Base-by-base conservation (phyloP, 2,797 vertebrate species). In the Crax fasciolata region DNA sequence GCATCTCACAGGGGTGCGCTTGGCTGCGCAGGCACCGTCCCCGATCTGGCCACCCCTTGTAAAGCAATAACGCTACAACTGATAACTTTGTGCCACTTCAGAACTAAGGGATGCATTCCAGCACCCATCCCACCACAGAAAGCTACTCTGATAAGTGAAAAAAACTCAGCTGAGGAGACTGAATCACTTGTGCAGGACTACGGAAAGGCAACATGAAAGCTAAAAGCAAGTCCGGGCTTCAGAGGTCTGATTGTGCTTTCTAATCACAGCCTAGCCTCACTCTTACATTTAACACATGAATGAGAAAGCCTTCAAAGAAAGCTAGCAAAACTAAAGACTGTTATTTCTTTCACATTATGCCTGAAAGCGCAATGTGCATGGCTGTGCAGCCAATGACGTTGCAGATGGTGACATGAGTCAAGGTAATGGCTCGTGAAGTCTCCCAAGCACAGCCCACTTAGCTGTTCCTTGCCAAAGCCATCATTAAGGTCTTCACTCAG, bases 241-340 rank as follows among this genome's bases (percentile, higher is more conserved):
- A n/a, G 41, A 51, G 27, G 49, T 96, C 44, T 80, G 68, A 67
- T 68, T 75, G 25, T 65, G 19, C 43, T 71, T 89, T 70, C 73
- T 84, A 70, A 65, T 3, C 14, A 58, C 15, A n/a, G 10, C 10
- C 4, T 41, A 49, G n/a, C 12, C 14, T 66, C 58, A 46, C 30
- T 39, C 73, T 20, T 19, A 43, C 18, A 55, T 13, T 54, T 89
- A 23, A 43, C 13, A 66, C 2, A 2, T 3, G 25, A 59, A 61
- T 4, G 30, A 41, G 17, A 39, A 84, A 83, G 17, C 17, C 30
- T 80, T 80, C 32, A 61, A 54, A 76, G 73, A 44, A 32, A 18
- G 0, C 16, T 32, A 38, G 23, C 82, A 63, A 67, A 82, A 75
- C n/a, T 8, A 17, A 62, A 82, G n/a, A 30, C 27, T 30, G 16